phyloP scores from a whole-genome alignment of 2,113 vertebrate genomes.

The Callipepla californica region DNA sequence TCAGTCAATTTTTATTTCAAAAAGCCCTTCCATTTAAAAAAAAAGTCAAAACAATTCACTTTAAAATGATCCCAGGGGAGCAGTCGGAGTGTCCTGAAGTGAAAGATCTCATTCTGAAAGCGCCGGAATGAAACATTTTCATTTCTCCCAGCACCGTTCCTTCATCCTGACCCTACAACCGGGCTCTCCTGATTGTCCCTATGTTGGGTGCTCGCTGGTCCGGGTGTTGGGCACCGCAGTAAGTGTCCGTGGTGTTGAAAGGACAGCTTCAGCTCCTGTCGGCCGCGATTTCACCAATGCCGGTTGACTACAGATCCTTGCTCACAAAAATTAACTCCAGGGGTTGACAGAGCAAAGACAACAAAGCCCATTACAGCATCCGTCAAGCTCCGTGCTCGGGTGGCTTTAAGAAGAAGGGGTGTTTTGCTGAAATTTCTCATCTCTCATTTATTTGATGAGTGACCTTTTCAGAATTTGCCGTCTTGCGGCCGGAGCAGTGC shows the following conservation, averaged over 20 bases:
- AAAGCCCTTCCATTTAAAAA: background rate
- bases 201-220: background rate
- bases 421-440: slow-evolving; percentile 18
- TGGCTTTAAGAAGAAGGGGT: background rate
- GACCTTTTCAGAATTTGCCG: background rate
- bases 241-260: background rate
- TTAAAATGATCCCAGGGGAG: background rate
- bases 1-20: background rate
- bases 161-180: background rate
- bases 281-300: background rate
- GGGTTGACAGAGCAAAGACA: background rate
- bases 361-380: background rate
- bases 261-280: no score
- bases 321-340: background rate
- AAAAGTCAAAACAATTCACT: background rate
- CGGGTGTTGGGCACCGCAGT: background rate
- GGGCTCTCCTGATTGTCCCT: background rate
- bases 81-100: background rate
- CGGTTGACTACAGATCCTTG: background rate
- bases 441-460: slow-evolving; percentile 15
- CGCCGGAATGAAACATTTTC: background rate
- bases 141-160: background rate
- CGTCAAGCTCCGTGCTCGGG: background rate
- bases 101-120: background rate
- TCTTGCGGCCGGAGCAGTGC: background rate